These are phyloP conservation scores for Steatocranus sp. DNA, from an alignment of 2,797 vertebrate genomes.

Conservation along the genomic window DNA sequence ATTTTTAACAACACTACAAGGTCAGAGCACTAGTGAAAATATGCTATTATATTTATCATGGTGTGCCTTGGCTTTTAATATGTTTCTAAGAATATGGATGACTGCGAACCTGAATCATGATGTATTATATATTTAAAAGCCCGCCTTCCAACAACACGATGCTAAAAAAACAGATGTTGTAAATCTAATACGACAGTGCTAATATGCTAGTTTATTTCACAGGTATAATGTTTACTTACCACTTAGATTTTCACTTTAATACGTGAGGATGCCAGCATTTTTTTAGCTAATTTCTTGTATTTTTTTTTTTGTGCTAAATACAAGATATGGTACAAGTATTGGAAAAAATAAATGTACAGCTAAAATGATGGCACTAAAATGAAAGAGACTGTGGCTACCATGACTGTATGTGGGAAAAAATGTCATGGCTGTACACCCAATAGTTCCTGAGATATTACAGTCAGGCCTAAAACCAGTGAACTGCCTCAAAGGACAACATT, in stretches of 20 bases:
- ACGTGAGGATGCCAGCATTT: background rate
- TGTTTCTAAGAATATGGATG: background rate
- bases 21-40: background rate
- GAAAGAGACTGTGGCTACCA: background rate
- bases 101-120: background rate
- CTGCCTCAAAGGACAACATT: background rate
- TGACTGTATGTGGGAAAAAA: background rate
- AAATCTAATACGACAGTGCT: background rate
- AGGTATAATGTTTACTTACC: background rate
- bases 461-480: background rate
- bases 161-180: background rate
- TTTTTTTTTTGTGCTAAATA: background rate
- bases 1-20: background rate
- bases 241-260: background rate
- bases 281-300: background rate
- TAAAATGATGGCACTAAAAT: background rate
- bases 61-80: background rate
- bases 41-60: background rate
- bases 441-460: background rate
- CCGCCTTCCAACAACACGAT: background rate
- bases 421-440: background rate
- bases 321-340: background rate
- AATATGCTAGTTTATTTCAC: background rate
- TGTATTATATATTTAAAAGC: background rate
- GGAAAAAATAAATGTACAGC: background rate